phyloP scores from a whole-genome alignment of 2,888 invertebrate species.

The Idaea dimidiata region DNA sequence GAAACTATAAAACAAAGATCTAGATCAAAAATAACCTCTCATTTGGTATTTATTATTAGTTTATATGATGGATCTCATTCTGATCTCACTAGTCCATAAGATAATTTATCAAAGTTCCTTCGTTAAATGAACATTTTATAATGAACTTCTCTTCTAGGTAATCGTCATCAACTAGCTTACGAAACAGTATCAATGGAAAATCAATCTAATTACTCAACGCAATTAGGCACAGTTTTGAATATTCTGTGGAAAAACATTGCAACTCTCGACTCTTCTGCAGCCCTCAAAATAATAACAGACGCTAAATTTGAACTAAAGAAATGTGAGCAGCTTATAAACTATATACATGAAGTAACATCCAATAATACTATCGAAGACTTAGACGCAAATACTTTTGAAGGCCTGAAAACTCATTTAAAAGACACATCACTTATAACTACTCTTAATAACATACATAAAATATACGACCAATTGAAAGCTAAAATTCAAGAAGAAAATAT shows the following conservation, averaged over 20 bases:
- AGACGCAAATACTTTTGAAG: background rate
- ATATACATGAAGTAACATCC: constrained; percentile 37
- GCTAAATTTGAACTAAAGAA: constrained; percentile 58
- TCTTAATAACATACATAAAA: constrained; percentile 39
- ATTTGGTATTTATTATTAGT: background rate
- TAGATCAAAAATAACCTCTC: background rate
- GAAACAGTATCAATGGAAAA: constrained; percentile 75
- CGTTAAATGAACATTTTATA: background rate
- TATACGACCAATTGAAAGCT: constrained; percentile 39
- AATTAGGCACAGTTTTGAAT: constrained; percentile 72
- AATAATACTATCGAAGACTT: constrained; percentile 1
- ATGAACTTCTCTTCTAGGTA: constrained; percentile 41
- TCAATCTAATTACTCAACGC: constrained; percentile 67
- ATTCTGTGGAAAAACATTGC: constrained; percentile 83
- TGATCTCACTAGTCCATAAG: too few species aligned
- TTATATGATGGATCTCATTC: too few species aligned
- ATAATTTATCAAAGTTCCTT: too few species aligned
- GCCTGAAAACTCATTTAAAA: constrained; percentile 35
- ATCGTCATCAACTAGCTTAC: constrained; percentile 51
- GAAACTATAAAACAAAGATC: background rate
- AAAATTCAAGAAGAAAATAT: constrained; percentile 16
- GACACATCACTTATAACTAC: constrained; percentile 35
- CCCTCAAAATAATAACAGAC: constrained; percentile 60
- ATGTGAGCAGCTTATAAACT: constrained; percentile 50
- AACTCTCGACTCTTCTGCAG: constrained; percentile 65